Evolutionary conservation across 2,797 vertebrate species (phyloP), one percentile per base, ranked within the genome.

Genomic region (Remorina albescens): DNA sequence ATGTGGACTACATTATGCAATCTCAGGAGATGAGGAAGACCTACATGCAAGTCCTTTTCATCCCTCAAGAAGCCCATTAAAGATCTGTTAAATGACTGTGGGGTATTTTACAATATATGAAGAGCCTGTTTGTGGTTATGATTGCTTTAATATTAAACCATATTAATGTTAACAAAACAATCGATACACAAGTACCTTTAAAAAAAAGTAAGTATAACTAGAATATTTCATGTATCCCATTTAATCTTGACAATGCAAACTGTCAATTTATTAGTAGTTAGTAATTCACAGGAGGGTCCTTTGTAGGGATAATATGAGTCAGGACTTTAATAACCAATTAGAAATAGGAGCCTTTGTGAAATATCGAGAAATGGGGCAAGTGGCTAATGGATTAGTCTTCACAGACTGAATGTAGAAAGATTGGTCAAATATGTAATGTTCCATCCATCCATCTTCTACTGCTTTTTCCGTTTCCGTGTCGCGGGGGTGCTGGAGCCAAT

Each of bases 251-350:
- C 12, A 59, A 10, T 19, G 13, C 50, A 50, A 42, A 46, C 16
- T 26, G 55, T 32, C 8, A 21, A 10, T 25, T 60, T 39, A 51
- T 6, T 51, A 30, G 2, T n/a, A n/a, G n/a, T n/a, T n/a, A 39
- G 37, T 12, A 23, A 1, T 41, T 49, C n/a, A 68, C 19, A 8
- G 6, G 9, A 30, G 34, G 36, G n/a, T n/a, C n/a, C n/a, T n/a
- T n/a, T n/a, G n/a, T n/a, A n/a, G n/a, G n/a, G n/a, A n/a, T n/a
- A n/a, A n/a, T n/a, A n/a, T n/a, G n/a, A 58, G 55, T 71, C 39
- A 53, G 55, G 30, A 46, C 25, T 70, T 70, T 70, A 53, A 53
- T 70, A 63, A 58, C 37, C 46, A 60, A 49, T 66, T 71, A 69
- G 13, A 51, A n/a, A 23, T 61, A 11, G 60, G 55, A n/a, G n/a